phyloP scores from a whole-genome alignment of 2,888 invertebrate genomes.

The Leucoptera coffeella region DNA sequence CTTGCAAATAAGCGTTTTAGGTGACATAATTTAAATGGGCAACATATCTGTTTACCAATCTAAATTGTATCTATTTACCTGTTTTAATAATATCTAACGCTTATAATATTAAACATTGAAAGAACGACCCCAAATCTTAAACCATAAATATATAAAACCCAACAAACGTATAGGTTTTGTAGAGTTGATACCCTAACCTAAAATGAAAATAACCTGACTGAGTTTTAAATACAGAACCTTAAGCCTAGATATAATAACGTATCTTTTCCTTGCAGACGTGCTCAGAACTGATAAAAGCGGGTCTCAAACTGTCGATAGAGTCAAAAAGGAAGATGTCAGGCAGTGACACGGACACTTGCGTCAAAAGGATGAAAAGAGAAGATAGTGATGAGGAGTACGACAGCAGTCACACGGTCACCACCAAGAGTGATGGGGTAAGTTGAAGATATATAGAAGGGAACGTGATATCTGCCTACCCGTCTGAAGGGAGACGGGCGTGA shows the following conservation, averaged over 20 bases:
- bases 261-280: conserved; percentile 77
- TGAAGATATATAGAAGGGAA: too few relatives aligned
- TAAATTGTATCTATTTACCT: too few relatives aligned
- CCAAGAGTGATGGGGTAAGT: conserved; percentile 50
- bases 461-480: too few relatives aligned
- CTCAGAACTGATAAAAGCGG: conserved; percentile 86
- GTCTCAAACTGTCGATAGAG: conserved; percentile 84
- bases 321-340: conserved; percentile 77
- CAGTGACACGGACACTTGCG: conserved; percentile 42
- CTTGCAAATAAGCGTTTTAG: too few relatives aligned
- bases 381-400: conserved; percentile 59
- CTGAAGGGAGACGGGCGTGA: too few relatives aligned
- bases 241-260: conserved; percentile 1
- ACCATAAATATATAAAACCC: too few relatives aligned
- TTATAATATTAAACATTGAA: too few relatives aligned
- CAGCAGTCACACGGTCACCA: conserved; percentile 45
- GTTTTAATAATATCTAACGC: too few relatives aligned
- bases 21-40: too few relatives aligned
- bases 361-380: conserved; percentile 48
- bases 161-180: too few relatives aligned
- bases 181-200: background rate
- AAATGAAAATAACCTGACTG: background rate
- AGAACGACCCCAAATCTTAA: conserved; percentile 2
- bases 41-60: too few relatives aligned
- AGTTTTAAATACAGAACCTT: too few relatives aligned